phyloP scores from a whole-genome alignment of 2,113 vertebrate species.

The Pterocles orientalis region DNA sequence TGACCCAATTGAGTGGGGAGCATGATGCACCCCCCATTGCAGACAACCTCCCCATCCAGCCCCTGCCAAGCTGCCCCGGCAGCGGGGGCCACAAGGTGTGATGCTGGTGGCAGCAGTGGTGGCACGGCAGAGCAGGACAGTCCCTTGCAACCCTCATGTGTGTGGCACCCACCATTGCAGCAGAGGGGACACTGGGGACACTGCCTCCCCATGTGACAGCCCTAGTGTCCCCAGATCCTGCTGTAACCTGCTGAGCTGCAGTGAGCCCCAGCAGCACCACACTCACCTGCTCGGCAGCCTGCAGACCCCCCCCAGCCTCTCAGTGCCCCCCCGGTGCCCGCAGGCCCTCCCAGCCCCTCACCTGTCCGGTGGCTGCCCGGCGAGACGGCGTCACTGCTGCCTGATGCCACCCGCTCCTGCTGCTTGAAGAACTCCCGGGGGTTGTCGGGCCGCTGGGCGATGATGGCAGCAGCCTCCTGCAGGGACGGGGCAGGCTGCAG shows the following conservation, averaged over 20 bases:
- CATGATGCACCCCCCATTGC: background rate
- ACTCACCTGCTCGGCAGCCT: background rate
- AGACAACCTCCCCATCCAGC: background rate
- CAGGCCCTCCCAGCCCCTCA: slow-evolving; percentile 58
- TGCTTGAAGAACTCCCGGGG: slow-evolving; percentile 95
- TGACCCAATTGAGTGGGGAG: background rate
- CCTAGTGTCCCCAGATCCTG: background rate
- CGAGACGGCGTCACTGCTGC: slow-evolving; percentile 80
- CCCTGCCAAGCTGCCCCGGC: background rate
- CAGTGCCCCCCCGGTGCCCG: background rate
- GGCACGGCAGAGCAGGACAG: background rate
- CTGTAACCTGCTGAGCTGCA: fast-evolving
- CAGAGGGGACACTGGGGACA: background rate
- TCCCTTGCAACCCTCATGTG: background rate
- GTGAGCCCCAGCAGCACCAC: background rate
- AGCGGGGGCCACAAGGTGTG: background rate
- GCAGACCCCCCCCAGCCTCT: background rate
- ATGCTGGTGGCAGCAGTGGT: background rate
- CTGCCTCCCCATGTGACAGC: background rate
- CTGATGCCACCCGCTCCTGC: slow-evolving; percentile 87
- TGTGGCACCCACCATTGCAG: background rate
- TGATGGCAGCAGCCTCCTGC: slow-evolving; percentile 96
- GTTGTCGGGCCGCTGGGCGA: slow-evolving; percentile 93
- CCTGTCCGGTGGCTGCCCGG: slow-evolving; percentile 89
- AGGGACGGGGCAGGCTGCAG: background rate